Base-by-base conservation (phyloP, 2,113 vertebrate genomes). In the Oreochromis spilurus region DNA sequence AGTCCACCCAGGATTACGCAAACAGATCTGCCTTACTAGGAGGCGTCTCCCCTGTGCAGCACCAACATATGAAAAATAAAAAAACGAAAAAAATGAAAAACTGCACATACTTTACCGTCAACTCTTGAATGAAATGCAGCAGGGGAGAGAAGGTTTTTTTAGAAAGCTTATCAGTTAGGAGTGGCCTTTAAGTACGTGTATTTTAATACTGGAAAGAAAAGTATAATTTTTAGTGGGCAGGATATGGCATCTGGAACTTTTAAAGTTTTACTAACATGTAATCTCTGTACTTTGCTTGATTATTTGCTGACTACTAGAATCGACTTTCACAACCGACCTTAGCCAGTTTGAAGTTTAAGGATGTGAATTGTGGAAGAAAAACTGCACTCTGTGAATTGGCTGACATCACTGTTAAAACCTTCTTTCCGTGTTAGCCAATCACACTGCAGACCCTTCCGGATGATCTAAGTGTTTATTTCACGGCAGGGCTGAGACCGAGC, bases 1-100 rank as follows among this genome's bases (percentile, higher is more conserved):
- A 90, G 85, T 88, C 94, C 94, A 90, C 96, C 95, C 94, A 95
- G 85, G 34, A 94, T 96, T 96, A 91, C 87, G 81, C 93, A 95
- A 94, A 87, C 82, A 36, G 88, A 89, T 92, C 89, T 75, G 92
- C 52, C 81, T 78, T 67, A 60, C n/a, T 84, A 88, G 84, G 89
- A 83, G 83, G 91, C 78, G 90, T 92, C 86, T 65, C 80, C 54
- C n/a, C 75, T 90, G 85, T 75, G 75, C 87, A 82, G 87, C 75
- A 54, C 85, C 84, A 57, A 82, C 79, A 89, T 82, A 60, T 79
- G 82, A 79, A 48, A 48, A 45, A 77, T 29, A 1, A 21, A 90
- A 16, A 89, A 62, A 24, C 3, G 36, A 36, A 50, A 81, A 70
- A 89, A 70, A 83, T n/a, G 26, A 83, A 84, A 65, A 21, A 65